Evolutionary conservation across 2,113 vertebrate species (phyloP).

Genomic region (Ptilorrhoa leucosticta): DNA sequence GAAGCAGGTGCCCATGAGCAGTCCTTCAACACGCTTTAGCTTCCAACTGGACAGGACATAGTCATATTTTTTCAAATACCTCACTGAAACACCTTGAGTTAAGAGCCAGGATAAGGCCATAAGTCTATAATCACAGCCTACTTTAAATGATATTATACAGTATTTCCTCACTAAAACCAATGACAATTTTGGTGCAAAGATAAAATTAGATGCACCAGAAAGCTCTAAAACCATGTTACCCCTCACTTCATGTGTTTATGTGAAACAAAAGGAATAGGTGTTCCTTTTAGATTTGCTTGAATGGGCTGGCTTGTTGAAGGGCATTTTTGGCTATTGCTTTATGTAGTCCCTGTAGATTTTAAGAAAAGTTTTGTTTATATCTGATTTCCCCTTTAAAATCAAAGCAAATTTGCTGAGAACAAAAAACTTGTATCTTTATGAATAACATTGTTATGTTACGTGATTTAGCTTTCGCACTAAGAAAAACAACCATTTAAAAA

Average conservation of each 20-base stretch:
- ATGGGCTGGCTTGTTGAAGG: not conserved
- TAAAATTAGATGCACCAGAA: not conserved
- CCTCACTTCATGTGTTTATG: not conserved
- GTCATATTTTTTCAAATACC: not conserved
- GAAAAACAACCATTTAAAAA: constrained; percentile 65
- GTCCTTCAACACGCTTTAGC: not conserved
- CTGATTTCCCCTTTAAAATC: constrained; percentile 25
- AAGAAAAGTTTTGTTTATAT: not conserved
- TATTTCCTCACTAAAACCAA: not conserved
- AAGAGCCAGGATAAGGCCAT: not conserved
- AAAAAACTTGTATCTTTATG: not conserved
- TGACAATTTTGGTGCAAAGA: not conserved
- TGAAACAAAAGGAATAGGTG: not conserved
- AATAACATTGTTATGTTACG: not conserved
- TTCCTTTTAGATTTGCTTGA: not conserved
- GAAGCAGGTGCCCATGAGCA: fast-evolving
- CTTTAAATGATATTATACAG: not conserved
- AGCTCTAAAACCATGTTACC: not conserved
- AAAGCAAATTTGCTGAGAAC: constrained; percentile 15
- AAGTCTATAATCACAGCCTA: not conserved
- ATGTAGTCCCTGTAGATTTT: not conserved
- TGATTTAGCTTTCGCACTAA: constrained; percentile 42
- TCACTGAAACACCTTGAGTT: not conserved
- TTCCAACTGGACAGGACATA: not conserved
- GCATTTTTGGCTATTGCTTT: not conserved